Percentiles rank a stretch among this genome's conserved stretches.
Evolutionary conservation across 1,140 invertebrate genomes (phyloP).

Genomic region (Agrilus planipennis): DNA sequence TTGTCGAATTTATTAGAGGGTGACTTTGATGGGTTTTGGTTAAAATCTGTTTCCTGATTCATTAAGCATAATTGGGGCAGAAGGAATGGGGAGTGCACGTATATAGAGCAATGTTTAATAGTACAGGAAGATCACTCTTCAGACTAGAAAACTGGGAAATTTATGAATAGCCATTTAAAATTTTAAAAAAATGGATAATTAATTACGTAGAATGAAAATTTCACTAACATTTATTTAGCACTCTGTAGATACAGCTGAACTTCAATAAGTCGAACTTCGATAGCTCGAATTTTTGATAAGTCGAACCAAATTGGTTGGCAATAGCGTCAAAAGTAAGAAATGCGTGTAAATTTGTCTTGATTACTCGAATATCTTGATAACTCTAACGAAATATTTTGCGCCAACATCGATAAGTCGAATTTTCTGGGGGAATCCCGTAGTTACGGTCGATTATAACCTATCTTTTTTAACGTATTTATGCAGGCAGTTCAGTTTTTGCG

Average conservation of each 20-base stretch:
- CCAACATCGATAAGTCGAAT: conserved; percentile 9
- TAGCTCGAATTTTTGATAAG: conserved; percentile 8
- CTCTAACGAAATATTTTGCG: conserved; percentile 4
- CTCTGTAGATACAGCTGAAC: conserved; percentile 2
- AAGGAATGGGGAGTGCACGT: no score
- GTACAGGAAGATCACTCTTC: no score
- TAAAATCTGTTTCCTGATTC: no score
- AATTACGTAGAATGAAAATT: no score
- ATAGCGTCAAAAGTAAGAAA: conserved; percentile 3
- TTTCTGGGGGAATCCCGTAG: conserved; percentile 7
- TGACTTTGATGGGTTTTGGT: no score
- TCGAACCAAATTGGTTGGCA: conserved; percentile 4
- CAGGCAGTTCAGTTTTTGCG: conserved; percentile 7
- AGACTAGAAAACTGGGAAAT: no score
- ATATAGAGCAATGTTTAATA: no score
- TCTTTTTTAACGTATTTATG: conserved; percentile 7
- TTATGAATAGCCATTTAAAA: no score
- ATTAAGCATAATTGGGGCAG: no score
- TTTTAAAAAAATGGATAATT: no score
- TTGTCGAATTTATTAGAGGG: no score
- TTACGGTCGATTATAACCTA: conserved; percentile 2
- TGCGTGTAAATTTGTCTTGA: conserved; percentile 4
- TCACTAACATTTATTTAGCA: no score
- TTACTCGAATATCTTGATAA: conserved; percentile 10
- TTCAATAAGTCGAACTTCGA: conserved; percentile 4